Evolutionary conservation across 1,140 invertebrate species (phyloP).

Genomic region (Magallana angulata): DNA sequence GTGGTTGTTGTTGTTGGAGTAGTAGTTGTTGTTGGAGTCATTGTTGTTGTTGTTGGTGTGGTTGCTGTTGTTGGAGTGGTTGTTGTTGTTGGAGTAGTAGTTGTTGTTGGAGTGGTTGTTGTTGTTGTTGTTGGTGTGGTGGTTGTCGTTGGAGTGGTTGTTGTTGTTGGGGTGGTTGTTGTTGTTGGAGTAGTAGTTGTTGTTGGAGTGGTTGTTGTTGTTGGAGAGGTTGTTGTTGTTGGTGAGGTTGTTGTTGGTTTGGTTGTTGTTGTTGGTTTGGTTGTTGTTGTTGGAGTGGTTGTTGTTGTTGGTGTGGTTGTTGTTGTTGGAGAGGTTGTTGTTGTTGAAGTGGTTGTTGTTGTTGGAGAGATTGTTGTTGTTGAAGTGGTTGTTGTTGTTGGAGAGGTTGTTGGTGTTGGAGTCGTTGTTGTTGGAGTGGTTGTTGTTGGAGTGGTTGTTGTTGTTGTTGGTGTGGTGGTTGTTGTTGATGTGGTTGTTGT

Average conservation of each 20-base stretch:
- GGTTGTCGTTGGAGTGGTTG: not conserved
- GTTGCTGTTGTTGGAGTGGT: too few relatives aligned
- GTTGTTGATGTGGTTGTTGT: not conserved
- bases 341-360: not conserved
- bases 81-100: not conserved
- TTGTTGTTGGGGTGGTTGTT: constrained; percentile 3
- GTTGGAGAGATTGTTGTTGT: not conserved
- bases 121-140: not conserved
- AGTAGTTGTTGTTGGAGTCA: not conserved
- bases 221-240: not conserved
- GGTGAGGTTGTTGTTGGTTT: not conserved
- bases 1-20: not conserved
- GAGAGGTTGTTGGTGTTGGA: not conserved
- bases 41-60: not conserved
- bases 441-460: not conserved
- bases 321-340: not conserved
- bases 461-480: not conserved
- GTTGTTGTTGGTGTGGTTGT: not conserved
- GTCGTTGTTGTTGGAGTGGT: not conserved
- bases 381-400: not conserved
- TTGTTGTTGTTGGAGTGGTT: not conserved
- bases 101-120: not conserved
- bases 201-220: not conserved
- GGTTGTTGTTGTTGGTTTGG: not conserved
- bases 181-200: not conserved